Conservation (phyloP, 2,113 vertebrate genomes). For the Pionites leucogaster region DNA sequence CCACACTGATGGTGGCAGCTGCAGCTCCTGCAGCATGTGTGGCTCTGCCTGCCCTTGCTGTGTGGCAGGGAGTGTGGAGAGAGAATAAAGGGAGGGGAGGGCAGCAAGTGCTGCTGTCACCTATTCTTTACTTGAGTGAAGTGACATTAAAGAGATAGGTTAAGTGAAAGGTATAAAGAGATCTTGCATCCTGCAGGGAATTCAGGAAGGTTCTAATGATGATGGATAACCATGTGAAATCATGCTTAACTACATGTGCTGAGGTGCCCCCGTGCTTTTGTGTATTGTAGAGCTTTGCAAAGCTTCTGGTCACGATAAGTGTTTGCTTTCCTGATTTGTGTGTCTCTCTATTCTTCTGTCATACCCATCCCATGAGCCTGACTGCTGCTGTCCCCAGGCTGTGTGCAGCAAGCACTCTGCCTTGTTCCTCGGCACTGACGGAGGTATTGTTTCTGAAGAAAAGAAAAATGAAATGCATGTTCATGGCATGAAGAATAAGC, state of each 20-base stretch:
- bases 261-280: neutral
- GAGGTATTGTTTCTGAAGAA: constrained; percentile 34
- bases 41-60: neutral
- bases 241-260: neutral
- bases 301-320: neutral
- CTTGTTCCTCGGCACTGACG: neutral
- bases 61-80: neutral
- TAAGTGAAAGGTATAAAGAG: neutral
- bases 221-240: neutral
- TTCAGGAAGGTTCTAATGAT: neutral
- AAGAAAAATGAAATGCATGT: constrained; percentile 12
- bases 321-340: constrained; percentile 19
- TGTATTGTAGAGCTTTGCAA: constrained; percentile 7
- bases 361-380: neutral
- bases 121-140: neutral
- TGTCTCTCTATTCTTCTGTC: neutral
- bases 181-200: neutral
- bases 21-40: fast-evolving
- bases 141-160: neutral
- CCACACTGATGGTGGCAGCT: neutral
- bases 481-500: neutral
- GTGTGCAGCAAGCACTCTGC: neutral
- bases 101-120: neutral
- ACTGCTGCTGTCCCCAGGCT: constrained; percentile 6
- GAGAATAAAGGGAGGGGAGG: neutral